A percentile compares a stretch with the other conserved stretches of the same genome.
Conservation (phyloP, 2,888 invertebrate species). For the Elysia crispata region DNA sequence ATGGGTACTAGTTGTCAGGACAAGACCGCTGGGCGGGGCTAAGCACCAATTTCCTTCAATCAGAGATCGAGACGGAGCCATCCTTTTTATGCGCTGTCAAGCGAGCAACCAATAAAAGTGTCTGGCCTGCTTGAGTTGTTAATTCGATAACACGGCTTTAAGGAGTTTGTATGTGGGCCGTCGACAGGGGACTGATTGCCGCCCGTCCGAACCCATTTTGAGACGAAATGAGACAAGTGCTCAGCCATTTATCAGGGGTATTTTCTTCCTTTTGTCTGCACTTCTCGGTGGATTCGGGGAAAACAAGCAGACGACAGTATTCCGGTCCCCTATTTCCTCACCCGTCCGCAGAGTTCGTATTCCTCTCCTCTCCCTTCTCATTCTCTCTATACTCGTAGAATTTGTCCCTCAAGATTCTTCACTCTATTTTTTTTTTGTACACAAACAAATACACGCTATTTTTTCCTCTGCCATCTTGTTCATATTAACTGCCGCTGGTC, state of each 20-base stretch:
- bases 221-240: slow-evolving; percentile 47
- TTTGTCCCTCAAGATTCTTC: too few species aligned
- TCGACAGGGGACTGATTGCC: slow-evolving; percentile 48
- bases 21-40: slow-evolving; percentile 34
- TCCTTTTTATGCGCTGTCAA: slow-evolving; percentile 41
- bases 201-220: slow-evolving; percentile 38
- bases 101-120: slow-evolving; percentile 50
- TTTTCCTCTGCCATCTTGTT: too few species aligned
- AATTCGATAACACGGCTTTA: slow-evolving; percentile 45
- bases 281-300: slow-evolving; percentile 33
- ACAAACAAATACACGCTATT: too few species aligned
- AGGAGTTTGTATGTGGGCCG: slow-evolving; percentile 42
- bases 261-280: slow-evolving; percentile 45
- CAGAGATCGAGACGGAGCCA: slow-evolving; percentile 29
- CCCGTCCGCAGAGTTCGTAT: too few species aligned
- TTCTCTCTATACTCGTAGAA: too few species aligned
- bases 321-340: too few species aligned
- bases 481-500: too few species aligned
- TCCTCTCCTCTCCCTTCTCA: too few species aligned
- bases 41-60: slow-evolving; percentile 40
- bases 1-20: slow-evolving; percentile 14
- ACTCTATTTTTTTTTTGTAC: too few species aligned
- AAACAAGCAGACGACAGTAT: slow-evolving; percentile 19
- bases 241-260: slow-evolving; percentile 45
- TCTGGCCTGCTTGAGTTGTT: slow-evolving; percentile 48